These are phyloP conservation scores for Carcina quercana DNA, from an alignment of 2,888 invertebrate species.

Conservation along the genomic window DNA sequence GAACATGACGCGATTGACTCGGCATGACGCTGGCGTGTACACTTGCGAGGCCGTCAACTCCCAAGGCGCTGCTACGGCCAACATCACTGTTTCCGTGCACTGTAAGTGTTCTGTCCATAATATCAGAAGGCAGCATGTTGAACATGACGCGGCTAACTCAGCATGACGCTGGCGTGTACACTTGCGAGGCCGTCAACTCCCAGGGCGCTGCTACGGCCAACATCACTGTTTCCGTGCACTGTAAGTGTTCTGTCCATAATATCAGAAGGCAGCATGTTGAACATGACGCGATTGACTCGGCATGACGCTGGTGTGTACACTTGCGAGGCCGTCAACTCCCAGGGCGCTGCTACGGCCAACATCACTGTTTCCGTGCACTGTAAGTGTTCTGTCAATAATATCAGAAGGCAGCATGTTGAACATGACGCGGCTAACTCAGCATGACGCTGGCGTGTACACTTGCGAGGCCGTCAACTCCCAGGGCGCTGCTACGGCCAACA, in stretches of 20 bases:
- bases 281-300: conserved; percentile 86
- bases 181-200: conserved; percentile 89
- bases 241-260: conserved; percentile 91
- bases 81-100: conserved; percentile 89
- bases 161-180: conserved; percentile 90
- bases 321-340: conserved; percentile 90
- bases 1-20: conserved; percentile 86
- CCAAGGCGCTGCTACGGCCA: conserved; percentile 86
- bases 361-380: conserved; percentile 92
- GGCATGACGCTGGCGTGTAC: conserved; percentile 91
- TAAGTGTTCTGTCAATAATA: conserved; percentile 86
- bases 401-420: conserved; percentile 88
- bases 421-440: conserved; percentile 84
- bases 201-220: conserved; percentile 87
- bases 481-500: conserved; percentile 84
- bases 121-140: conserved; percentile 84
- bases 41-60: conserved; percentile 90
- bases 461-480: conserved; percentile 92
- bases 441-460: conserved; percentile 90
- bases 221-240: conserved; percentile 90
- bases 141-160: conserved; percentile 88
- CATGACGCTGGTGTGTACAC: conserved; percentile 91
- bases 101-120: conserved; percentile 93
- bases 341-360: conserved; percentile 85
- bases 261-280: conserved; percentile 85